Percentiles rank a stretch among this genome's conserved stretches.
Conservation (phyloP, 2,888 invertebrate species). For the Eurytoma californica region DNA sequence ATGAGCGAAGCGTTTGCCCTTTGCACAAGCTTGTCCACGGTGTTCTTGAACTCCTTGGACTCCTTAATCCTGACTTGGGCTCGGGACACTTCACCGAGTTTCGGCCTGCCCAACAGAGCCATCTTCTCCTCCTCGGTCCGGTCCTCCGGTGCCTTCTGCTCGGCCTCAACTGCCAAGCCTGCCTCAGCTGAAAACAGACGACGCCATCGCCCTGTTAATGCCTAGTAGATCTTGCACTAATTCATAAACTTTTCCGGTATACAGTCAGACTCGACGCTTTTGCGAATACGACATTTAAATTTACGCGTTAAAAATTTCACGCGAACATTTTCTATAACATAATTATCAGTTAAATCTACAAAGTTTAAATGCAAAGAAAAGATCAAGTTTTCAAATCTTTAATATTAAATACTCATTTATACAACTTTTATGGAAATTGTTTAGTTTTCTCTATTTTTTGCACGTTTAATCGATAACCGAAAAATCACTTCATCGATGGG, state of each 20-base stretch:
- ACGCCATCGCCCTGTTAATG: conserved; percentile 2
- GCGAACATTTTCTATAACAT: too few relatives aligned
- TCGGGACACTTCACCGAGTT: conserved; percentile 90
- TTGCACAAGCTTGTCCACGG: conserved; percentile 98
- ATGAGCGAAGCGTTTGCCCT: conserved; percentile 96
- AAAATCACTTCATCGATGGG: too few relatives aligned
- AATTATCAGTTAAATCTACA: too few relatives aligned
- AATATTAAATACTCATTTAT: too few relatives aligned
- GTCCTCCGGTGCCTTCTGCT: conserved; percentile 81
- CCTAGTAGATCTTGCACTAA: background rate
- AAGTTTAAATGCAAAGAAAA: too few relatives aligned
- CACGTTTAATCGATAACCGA: too few relatives aligned
- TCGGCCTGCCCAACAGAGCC: conserved; percentile 92
- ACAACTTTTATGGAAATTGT: too few relatives aligned
- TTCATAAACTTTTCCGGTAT: conserved; percentile 8
- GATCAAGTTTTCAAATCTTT: too few relatives aligned
- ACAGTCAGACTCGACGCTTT: background rate
- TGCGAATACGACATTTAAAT: too few relatives aligned
- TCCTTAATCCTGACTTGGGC: conserved; percentile 95
- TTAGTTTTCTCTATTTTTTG: too few relatives aligned
- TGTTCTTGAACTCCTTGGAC: conserved; percentile 99
- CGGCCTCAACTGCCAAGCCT: conserved; percentile 80
- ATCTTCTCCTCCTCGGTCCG: conserved; percentile 89
- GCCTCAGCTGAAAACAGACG: conserved; percentile 74
- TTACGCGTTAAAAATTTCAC: too few relatives aligned